Evolutionary conservation across 2,888 invertebrate genomes (phyloP).

Genomic region (Rhagonycha fulva): DNA sequence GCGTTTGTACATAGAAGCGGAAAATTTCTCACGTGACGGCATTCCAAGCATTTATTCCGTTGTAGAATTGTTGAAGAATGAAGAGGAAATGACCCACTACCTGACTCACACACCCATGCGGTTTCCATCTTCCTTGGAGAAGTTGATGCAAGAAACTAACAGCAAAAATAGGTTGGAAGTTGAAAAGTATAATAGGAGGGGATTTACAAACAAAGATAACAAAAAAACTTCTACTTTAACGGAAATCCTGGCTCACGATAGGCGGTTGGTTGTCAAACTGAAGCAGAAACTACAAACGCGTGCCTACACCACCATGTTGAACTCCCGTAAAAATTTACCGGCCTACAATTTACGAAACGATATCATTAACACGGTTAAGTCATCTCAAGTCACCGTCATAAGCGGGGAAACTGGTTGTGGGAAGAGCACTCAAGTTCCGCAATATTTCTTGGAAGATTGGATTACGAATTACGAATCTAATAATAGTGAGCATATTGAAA

Average conservation of each 20-base stretch:
- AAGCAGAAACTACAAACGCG: slow-evolving; percentile 63
- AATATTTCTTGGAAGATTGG: slow-evolving; percentile 90
- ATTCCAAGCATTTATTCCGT: slow-evolving; percentile 74
- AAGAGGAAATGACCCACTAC: slow-evolving; percentile 66
- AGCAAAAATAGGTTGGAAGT: slow-evolving; percentile 38
- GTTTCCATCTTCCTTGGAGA: slow-evolving; percentile 64
- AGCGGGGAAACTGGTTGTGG: slow-evolving; percentile 87
- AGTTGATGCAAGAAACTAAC: slow-evolving; percentile 47
- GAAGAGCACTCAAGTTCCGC: slow-evolving; percentile 90
- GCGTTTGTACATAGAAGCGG: slow-evolving; percentile 71
- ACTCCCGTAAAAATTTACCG: slow-evolving; percentile 67
- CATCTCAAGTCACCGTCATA: slow-evolving; percentile 72
- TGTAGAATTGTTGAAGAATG: slow-evolving; percentile 71
- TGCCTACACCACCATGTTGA: slow-evolving; percentile 70
- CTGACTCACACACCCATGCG: slow-evolving; percentile 63
- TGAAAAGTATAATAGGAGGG: slow-evolving; percentile 71
- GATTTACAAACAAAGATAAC: slow-evolving; percentile 60
- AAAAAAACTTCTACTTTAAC: slow-evolving; percentile 59
- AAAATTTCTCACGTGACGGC: slow-evolving; percentile 66
- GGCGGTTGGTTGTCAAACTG: slow-evolving; percentile 65
- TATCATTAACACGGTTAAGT: slow-evolving; percentile 67
- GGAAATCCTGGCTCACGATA: slow-evolving; percentile 65
- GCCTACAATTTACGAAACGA: slow-evolving; percentile 73
- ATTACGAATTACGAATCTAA: slow-evolving; percentile 61
- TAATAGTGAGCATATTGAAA: slow-evolving; percentile 71